phyloP scores from a whole-genome alignment of 2,797 vertebrate species.

The Fistularia tabacaria region DNA sequence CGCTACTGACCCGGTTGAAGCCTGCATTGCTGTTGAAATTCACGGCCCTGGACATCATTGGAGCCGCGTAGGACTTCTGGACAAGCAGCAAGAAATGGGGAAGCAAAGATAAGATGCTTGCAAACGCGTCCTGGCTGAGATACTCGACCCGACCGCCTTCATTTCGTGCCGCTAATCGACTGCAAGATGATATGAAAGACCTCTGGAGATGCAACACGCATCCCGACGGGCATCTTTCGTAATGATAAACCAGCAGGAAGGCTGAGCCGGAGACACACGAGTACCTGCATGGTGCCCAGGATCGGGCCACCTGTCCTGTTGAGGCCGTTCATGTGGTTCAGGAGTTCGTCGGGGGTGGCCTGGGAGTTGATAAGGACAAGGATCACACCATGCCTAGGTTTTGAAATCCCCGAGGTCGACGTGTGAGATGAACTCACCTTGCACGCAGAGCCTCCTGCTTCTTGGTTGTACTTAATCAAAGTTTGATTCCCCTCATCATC shows the following conservation, averaged over 20 bases:
- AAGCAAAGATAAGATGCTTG: too few species aligned
- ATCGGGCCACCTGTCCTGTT: conserved; percentile 10
- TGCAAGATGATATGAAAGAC: too few species aligned
- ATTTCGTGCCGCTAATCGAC: neutral
- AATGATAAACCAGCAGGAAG: neutral
- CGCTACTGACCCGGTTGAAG: too few species aligned
- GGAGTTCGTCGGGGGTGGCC: conserved; percentile 9
- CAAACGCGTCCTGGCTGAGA: too few species aligned
- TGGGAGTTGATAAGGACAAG: conserved; percentile 11
- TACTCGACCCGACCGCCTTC: too few species aligned
- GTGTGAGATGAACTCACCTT: conserved; percentile 36
- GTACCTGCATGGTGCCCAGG: conserved; percentile 24
- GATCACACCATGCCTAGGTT: neutral
- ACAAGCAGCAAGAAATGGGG: too few species aligned
- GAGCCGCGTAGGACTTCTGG: too few species aligned
- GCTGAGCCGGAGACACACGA: neutral
- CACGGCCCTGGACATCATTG: too few species aligned
- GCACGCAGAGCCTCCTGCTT: conserved; percentile 62
- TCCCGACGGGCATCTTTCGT: too few species aligned
- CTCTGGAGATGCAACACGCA: neutral
- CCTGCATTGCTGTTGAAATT: too few species aligned
- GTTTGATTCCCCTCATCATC: conserved; percentile 73
- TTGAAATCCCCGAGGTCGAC: neutral
- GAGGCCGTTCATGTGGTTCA: neutral
- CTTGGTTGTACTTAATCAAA: conserved; percentile 78